Evolutionary conservation across 2,797 vertebrate species (phyloP).

Genomic region (Lutjanus campechanus): DNA sequence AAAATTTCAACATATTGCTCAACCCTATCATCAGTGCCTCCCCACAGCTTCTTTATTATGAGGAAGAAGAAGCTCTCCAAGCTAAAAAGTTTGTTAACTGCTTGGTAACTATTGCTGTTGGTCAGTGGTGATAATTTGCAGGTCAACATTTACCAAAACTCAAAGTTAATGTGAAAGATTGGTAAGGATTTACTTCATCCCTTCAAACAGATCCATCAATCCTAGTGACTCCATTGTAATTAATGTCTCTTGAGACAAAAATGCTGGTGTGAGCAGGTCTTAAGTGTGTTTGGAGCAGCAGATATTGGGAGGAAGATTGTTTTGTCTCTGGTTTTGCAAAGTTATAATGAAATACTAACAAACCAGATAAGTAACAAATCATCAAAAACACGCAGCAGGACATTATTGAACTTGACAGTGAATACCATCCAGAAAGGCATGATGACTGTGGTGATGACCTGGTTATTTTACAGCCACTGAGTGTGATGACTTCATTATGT

Average conservation of each 20-base stretch:
- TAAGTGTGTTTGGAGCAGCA: neutral
- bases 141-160: neutral
- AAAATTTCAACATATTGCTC: no score
- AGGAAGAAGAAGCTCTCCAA: no score
- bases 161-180: neutral
- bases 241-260: neutral
- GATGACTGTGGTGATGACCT: slow-evolving; percentile 53
- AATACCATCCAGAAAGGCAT: slow-evolving; percentile 25
- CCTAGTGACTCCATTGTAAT: neutral
- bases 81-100: no score
- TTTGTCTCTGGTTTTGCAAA: neutral
- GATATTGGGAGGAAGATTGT: neutral
- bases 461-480: slow-evolving; percentile 60
- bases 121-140: neutral
- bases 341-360: neutral
- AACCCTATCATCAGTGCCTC: no score
- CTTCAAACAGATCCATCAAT: neutral
- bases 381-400: neutral
- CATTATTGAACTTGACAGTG: slow-evolving; percentile 55
- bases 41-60: no score
- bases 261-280: neutral
- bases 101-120: neutral
- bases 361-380: slow-evolving; percentile 6
- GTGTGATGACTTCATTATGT: slow-evolving; percentile 76
- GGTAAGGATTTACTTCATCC: neutral